phyloP scores from a whole-genome alignment of 92 coral and sea anemone genomes.

The Porites divaricata region DNA sequence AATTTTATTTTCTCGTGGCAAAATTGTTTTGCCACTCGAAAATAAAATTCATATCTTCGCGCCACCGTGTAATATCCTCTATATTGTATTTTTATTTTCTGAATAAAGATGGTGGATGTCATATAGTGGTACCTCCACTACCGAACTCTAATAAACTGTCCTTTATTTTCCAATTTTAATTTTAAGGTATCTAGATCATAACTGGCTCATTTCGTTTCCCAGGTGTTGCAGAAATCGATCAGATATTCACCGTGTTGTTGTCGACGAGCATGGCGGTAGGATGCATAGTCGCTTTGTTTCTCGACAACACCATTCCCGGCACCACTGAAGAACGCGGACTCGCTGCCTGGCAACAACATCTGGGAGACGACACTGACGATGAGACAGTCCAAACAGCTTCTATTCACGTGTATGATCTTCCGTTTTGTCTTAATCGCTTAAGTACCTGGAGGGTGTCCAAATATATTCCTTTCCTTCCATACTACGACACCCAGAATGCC shows the following conservation, averaged over 20 bases:
- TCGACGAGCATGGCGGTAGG: constrained; percentile 95
- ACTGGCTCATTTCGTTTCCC: not conserved
- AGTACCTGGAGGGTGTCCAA: constrained; percentile 59
- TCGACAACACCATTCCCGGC: constrained; percentile 96
- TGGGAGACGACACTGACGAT: constrained; percentile 47
- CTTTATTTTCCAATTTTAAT: too few relatives aligned
- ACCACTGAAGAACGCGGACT: constrained; percentile 90
- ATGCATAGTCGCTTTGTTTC: constrained; percentile 78
- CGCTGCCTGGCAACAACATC: constrained; percentile 73
- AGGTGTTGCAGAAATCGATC: constrained; percentile 81
- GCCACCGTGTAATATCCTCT: too few relatives aligned
- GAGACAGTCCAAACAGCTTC: constrained; percentile 54
- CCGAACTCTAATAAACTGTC: too few relatives aligned
- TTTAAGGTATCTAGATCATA: not conserved
- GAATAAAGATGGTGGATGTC: too few relatives aligned
- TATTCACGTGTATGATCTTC: constrained; percentile 74
- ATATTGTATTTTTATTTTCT: too few relatives aligned
- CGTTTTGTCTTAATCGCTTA: constrained; percentile 76
- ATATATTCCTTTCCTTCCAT: constrained; percentile 80
- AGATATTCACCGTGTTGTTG: constrained; percentile 82
- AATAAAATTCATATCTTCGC: too few relatives aligned
- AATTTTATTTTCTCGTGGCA: too few relatives aligned
- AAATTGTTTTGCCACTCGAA: too few relatives aligned
- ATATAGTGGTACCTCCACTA: too few relatives aligned
- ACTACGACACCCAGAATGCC: constrained; percentile 9